Evolutionary conservation across 2,888 invertebrate species (phyloP), one percentile per base, ranked within the genome.

Genomic region (Melinopterus prodromus): DNA sequence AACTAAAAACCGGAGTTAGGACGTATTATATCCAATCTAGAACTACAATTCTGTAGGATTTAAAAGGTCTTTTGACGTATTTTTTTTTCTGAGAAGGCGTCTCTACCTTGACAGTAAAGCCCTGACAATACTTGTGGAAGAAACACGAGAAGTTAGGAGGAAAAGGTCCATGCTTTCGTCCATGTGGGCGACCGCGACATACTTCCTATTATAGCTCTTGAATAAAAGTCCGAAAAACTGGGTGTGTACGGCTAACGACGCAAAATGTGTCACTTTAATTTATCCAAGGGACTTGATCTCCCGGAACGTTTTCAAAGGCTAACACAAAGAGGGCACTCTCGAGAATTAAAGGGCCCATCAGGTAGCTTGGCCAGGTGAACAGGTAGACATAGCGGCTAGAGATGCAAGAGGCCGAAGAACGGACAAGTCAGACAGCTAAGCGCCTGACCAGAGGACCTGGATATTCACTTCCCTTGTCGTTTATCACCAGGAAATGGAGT

Each of bases 181-280:
- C 9, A 53, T 9, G 12, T 53, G 53, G 53, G 12, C 53, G 53
- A 53, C 53, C 53, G 53, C 53, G 53, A 53, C 53, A 53, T 53
- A 53, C 53, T 9, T 53, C 53, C 53, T 53, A 53, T 53, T 53
- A 53, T 53, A 6, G 3, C 12, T 53, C 53, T 53, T 53, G 53
- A 53, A 53, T 53, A 53, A 53, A 53, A 53, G 71, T 71, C 71
- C 71, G 71, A 71, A 71, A 16, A 71, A 71, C 26, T 71, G 71
- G 71, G 71, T 14, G 71, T 71, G 71, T n/a, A 5, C 71, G 1
- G 71, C 16, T 74, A 37, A 74, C 53, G 53, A 53, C 5, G 74
- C 6, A 7, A 74, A 74, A 74, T 35, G 74, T 74, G 74, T 74
- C 74, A 74, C 74, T 74, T 74, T 74, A 74, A 74, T 74, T 74